Base-by-base conservation (phyloP, 2,888 invertebrate species). In the Linyphia triangularis region DNA sequence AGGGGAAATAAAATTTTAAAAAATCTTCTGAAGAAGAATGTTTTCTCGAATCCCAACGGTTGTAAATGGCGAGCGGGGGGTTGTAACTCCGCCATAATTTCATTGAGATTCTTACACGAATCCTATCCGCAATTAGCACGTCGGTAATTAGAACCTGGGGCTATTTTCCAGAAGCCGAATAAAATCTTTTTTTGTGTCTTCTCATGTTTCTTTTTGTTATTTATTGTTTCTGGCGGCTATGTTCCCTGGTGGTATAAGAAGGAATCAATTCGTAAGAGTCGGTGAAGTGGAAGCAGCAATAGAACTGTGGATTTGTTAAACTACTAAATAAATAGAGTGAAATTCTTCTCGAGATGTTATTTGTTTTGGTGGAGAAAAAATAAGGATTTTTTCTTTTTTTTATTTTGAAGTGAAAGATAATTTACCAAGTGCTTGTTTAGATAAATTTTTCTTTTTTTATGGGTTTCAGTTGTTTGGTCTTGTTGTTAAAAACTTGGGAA, bases 101-200 rank as follows among this genome's bases (percentile, higher is more conserved):
- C 82, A 82, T 82, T 82, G 82, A 59, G 81, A 59, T 81, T 81
- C 81, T 81, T 81, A 57, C 69, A 37, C 72, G 82, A 72, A 77
- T 19, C 67, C 28, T 28, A 61, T 37, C 78, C 78, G 77, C 85
- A 85, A 78, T 85, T 78, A 85, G 73, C 78, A 85, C 85, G 40
- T 63, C 19, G 26, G 85, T 85, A 85, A 85, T 85, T 85, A 85
- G 77, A 78, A 85, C 85, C 85, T 33, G 22, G 22, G 43, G 85
- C 85, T 78, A 85, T 85, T 69, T 70, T 70, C 57, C 70, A 40
- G n/a, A 77, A 77, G 67, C 67, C 51, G 67, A 77, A 84, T 37
- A 65, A 57, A 75, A 59, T 26, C 51, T 61, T 70, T 51, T 82
- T 61, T 82, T 40, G 19, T 70, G 30, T 16, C 10, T 22, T 72